Base-by-base conservation (phyloP, 35 echinoderm and acorn worm species). In the Amphiura filiformis region DNA sequence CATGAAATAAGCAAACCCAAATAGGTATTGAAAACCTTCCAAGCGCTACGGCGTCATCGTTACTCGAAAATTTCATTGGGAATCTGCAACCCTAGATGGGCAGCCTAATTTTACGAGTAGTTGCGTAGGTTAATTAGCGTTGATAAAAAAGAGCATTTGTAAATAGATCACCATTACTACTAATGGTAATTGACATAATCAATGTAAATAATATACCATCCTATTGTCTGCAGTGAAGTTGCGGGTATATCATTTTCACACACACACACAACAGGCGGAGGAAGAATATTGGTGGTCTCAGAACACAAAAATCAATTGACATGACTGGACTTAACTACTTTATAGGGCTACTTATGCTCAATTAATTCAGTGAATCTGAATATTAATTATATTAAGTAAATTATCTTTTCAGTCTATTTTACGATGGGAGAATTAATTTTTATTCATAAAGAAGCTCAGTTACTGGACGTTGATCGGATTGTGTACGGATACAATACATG, bases 71-170 rank as follows among this genome's bases (percentile, higher is more conserved):
- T 70, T 5, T 70, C n/a, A n/a, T 70, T 11, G 1, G 26, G 28
- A 70, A 30, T 70, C 3, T 47, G 41, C 41, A 70, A 70, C 28
- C 28, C 61, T 26, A 70, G 28, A 70, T 70, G 61, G 61, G 2
- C 26, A 70, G 61, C 17, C 61, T 70, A 70, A 70, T 70, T 70
- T 70, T 70, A 70, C 61, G 61, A 70, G 17, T n/a, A 70, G 61
- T 30, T 70, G 61, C 61, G 61, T 70, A 70, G 61, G 11, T 70
- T 70, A 70, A 70, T 70, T 70, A 70, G 61, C 26, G 61, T 70
- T 11, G 28, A 70, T 70, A 70, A 70, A 70, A 23, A 2, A 70
- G n/a, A 18, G 26, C 28, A n/a, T 70, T 70, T 70, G 61, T 15
- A 26, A 70, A 70, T 70, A 70, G 15, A 70, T 70, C 61, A 70